These are phyloP conservation scores for Pelosia muscerda DNA, from an alignment of 2,888 invertebrate genomes.

Conservation along the genomic window DNA sequence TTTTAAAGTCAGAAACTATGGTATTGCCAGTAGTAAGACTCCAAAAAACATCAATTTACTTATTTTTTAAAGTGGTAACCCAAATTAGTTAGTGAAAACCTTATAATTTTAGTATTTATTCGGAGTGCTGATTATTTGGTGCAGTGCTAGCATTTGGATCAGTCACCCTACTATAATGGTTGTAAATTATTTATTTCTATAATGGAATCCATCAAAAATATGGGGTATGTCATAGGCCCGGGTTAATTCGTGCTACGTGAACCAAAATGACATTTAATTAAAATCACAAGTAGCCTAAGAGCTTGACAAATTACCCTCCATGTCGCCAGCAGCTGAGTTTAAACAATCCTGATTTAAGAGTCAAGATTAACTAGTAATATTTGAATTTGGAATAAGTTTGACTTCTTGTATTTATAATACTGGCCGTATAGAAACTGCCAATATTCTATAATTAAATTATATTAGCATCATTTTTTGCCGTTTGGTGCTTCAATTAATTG, in stretches of 20 bases:
- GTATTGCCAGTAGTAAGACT: conserved; percentile 37
- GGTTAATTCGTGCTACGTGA: conserved; percentile 70
- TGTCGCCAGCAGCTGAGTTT: conserved; percentile 69
- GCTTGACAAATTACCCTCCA: conserved; percentile 77
- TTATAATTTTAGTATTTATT: too few relatives aligned
- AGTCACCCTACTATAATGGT: not conserved
- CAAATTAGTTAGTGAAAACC: too few relatives aligned
- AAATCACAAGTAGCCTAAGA: conserved; percentile 71
- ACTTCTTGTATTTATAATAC: not conserved
- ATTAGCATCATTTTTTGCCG: not conserved
- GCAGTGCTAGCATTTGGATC: conserved; percentile 22
- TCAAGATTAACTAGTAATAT: conserved; percentile 49
- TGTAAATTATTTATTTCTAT: conserved; percentile 30
- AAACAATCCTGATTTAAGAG: conserved; percentile 51
- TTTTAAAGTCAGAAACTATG: conserved; percentile 32
- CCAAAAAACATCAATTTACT: conserved; percentile 37
- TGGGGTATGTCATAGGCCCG: conserved; percentile 40
- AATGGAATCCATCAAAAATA: conserved; percentile 32
- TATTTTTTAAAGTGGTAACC: conserved; percentile 20
- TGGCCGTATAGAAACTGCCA: not conserved
- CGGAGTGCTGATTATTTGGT: conserved; percentile 31
- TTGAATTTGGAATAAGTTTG: conserved; percentile 38
- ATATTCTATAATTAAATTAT: too few relatives aligned
- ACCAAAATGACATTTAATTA: conserved; percentile 81
- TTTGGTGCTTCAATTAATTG: not conserved